Percentiles rank a stretch among this genome's conserved stretches.
These are phyloP conservation scores for Scolopax mira DNA, from an alignment of 2,113 vertebrate genomes.

Conservation along the genomic window DNA sequence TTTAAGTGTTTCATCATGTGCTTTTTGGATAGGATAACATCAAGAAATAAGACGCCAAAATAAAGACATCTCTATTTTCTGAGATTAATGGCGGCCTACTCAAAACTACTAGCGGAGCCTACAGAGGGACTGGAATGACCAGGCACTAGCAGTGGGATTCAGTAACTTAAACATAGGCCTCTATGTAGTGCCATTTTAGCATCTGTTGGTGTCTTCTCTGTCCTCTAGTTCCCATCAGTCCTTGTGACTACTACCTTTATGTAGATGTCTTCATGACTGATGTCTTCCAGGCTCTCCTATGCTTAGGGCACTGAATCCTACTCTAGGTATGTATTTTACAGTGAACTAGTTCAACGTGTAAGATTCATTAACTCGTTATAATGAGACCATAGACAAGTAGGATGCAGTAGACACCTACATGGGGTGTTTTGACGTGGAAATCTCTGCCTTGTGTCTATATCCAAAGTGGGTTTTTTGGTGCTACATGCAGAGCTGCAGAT, in stretches of 20 bases:
- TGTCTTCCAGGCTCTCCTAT: constrained; percentile 21
- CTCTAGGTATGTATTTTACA: not conserved
- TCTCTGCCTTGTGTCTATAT: not conserved
- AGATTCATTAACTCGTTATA: not conserved
- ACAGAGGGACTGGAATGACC: not conserved
- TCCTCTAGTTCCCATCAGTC: constrained; percentile 9
- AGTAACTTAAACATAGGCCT: constrained; percentile 18
- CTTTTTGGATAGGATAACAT: not conserved
- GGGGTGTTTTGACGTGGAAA: not conserved
- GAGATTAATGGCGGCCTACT: not conserved
- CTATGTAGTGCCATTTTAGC: not conserved
- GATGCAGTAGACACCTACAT: not conserved
- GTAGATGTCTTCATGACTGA: constrained; percentile 25
- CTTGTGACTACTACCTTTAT: constrained; percentile 28
- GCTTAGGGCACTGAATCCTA: constrained; percentile 24
- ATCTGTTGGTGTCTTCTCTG: constrained; percentile 15
- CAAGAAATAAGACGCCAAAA: not conserved
- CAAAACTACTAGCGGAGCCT: not conserved
- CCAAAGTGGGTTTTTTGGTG: not conserved
- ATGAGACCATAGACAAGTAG: not conserved
- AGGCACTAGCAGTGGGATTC: not conserved
- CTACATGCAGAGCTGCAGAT: not conserved
- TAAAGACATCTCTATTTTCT: not conserved
- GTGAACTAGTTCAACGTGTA: not conserved
- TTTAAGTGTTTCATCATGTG: not conserved